A percentile compares a stretch with the other conserved stretches of the same genome.
These are phyloP conservation scores for Rallus crepitans DNA, from an alignment of 2,797 vertebrate species.

Conservation along the genomic window DNA sequence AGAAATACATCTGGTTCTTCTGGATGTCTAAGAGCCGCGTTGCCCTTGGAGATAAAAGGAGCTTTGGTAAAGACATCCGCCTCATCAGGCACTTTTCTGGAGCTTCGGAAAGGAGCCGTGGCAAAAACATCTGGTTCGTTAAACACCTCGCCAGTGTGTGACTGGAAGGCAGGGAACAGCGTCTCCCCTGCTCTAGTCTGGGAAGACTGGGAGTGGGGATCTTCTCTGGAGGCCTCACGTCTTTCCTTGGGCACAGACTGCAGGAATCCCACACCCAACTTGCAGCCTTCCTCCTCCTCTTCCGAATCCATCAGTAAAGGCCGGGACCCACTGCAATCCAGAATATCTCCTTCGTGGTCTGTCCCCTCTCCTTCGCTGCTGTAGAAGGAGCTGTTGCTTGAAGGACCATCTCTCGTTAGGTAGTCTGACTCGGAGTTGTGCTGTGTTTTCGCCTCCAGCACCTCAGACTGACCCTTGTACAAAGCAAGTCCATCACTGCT, in stretches of 20 bases:
- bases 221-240: background rate
- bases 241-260: conserved; percentile 25
- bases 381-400: conserved; percentile 87
- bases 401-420: conserved; percentile 74
- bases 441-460: conserved; percentile 37
- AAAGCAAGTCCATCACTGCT: conserved; percentile 37
- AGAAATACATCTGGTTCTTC: conserved; percentile 91
- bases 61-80: conserved; percentile 92
- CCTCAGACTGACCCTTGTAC: conserved; percentile 41
- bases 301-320: conserved; percentile 94
- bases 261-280: background rate
- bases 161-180: conserved; percentile 44
- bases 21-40: background rate
- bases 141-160: background rate
- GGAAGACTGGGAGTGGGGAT: background rate
- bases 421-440: conserved; percentile 66
- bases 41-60: conserved; percentile 85
- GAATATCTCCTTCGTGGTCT: conserved; percentile 79
- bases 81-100: conserved; percentile 64
- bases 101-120: conserved; percentile 87
- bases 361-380: conserved; percentile 88
- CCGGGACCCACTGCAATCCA: conserved; percentile 91
- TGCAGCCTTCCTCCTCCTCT: conserved; percentile 86
- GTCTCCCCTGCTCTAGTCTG: background rate
- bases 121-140: conserved; percentile 85